Evolutionary conservation across 2,113 vertebrate genomes (phyloP), one percentile per base, ranked within the genome.

Genomic region (Uria aalge): DNA sequence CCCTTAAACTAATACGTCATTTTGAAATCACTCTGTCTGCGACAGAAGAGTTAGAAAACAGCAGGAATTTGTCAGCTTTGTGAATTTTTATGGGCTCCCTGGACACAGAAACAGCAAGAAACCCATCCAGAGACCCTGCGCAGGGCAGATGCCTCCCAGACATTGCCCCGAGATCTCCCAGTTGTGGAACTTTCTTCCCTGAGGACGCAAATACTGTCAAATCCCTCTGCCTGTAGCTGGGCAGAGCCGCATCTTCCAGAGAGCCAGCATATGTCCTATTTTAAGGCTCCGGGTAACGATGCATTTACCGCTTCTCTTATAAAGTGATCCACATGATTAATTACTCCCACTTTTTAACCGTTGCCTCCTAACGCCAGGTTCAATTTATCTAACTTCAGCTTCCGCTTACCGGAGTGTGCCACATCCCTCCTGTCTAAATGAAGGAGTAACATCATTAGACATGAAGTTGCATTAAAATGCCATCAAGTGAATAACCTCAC

Each of bases 401-500:
- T 66, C 91, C 57, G 47, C 48, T 75, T 38, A 9, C 62, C 6
- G 24, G 41, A 88, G 83, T 4, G 32, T 11, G 82, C 66, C 15
- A 6, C 5, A 14, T 75, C 66, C 60, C 82, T 75, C 62, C 83
- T 68, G 53, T 60, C 75, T 18, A 4, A 82, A 85, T 64, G 93
- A 94, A 92, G 89, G 89, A 95, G 85, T 43, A 59, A 60, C 79
- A 68, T 27, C 79, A 4, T 94, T 85, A 94, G 89, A 68, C 36
- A 36, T 24, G 40, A 68, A 80, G 63, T 18, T 80, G 41, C 40
- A 76, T 76, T 52, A 88, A 90, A 91, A 83, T 43, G 32, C 43
- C 79, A 60, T 30, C 62, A 32, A 45, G 66, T 12, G 67, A 26
- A 72, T 17, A 26, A 20, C 43, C 27, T 55, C 48, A 5, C 48